A percentile compares a stretch with the other conserved stretches of the same genome.
Conservation (phyloP, 2,888 invertebrate genomes). For the Torymus tubicola region DNA sequence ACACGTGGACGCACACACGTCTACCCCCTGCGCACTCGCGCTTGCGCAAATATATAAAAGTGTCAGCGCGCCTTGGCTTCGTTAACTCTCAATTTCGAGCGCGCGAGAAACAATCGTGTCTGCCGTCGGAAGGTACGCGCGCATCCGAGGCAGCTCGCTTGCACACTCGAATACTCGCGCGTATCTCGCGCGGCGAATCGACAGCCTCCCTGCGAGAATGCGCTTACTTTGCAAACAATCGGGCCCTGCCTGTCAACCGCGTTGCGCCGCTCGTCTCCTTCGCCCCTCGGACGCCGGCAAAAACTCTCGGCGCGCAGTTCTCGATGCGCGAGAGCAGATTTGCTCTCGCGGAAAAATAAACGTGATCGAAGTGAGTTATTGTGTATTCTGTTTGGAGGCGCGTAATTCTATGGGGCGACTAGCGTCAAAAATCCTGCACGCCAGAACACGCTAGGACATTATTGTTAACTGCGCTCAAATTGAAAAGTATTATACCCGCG, state of each 20-base stretch:
- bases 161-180: too few species aligned
- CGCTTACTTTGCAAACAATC: slow-evolving; percentile 32
- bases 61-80: slow-evolving; percentile 67
- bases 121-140: too few species aligned
- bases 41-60: slow-evolving; percentile 27
- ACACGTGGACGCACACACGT: slow-evolving; percentile 20
- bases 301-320: too few species aligned
- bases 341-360: neutral
- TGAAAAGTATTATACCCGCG: too few species aligned
- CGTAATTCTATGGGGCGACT: slow-evolving; percentile 1
- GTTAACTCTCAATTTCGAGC: slow-evolving; percentile 72
- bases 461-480: too few species aligned
- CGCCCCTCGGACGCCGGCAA: too few species aligned
- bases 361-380: slow-evolving; percentile 32
- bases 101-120: too few species aligned
- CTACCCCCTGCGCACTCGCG: slow-evolving; percentile 39
- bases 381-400: neutral
- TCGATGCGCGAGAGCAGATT: too few species aligned
- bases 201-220: neutral
- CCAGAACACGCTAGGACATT: neutral
- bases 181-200: neutral
- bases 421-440: slow-evolving; percentile 1
- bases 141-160: too few species aligned
- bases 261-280: too few species aligned
- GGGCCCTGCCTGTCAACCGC: too few species aligned